These are phyloP conservation scores for Nemotelus nigrinus DNA, from an alignment of 2,888 invertebrate species.

Conservation along the genomic window DNA sequence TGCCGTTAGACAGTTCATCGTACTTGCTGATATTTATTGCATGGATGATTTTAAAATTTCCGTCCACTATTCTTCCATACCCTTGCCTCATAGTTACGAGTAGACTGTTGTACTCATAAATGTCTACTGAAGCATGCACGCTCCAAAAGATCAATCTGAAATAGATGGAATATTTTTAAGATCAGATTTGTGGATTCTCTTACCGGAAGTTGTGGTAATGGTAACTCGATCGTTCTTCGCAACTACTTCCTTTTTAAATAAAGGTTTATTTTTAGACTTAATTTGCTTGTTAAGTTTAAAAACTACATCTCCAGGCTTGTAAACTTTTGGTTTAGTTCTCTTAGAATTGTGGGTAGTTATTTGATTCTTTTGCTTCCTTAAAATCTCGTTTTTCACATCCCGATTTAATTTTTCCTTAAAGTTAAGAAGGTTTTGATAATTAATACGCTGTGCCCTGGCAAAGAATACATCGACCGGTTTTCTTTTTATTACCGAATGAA, in stretches of 20 bases:
- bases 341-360: not conserved
- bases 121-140: slow-evolving; percentile 12
- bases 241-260: slow-evolving; percentile 6
- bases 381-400: slow-evolving; percentile 14
- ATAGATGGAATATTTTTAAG: slow-evolving; percentile 19
- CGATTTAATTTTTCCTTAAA: slow-evolving; percentile 17
- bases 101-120: slow-evolving; percentile 8
- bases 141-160: slow-evolving; percentile 7
- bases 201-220: slow-evolving; percentile 3
- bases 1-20: not conserved
- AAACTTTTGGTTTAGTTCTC: slow-evolving; percentile 9
- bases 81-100: not conserved
- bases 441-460: slow-evolving; percentile 42
- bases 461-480: slow-evolving; percentile 51
- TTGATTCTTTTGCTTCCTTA: slow-evolving; percentile 11
- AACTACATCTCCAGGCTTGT: slow-evolving; percentile 3
- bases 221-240: not conserved
- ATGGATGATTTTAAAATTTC: slow-evolving; percentile 2
- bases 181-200: slow-evolving; percentile 6
- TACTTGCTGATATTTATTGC: not conserved
- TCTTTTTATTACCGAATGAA: slow-evolving; percentile 49
- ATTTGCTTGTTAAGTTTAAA: slow-evolving; percentile 20
- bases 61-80: not conserved
- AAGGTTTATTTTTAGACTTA: slow-evolving; percentile 6
- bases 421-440: slow-evolving; percentile 37